Percentiles rank a stretch among this genome's conserved stretches.
phyloP scores from a whole-genome alignment of 2,113 vertebrate species.

The Camelus dromedarius region DNA sequence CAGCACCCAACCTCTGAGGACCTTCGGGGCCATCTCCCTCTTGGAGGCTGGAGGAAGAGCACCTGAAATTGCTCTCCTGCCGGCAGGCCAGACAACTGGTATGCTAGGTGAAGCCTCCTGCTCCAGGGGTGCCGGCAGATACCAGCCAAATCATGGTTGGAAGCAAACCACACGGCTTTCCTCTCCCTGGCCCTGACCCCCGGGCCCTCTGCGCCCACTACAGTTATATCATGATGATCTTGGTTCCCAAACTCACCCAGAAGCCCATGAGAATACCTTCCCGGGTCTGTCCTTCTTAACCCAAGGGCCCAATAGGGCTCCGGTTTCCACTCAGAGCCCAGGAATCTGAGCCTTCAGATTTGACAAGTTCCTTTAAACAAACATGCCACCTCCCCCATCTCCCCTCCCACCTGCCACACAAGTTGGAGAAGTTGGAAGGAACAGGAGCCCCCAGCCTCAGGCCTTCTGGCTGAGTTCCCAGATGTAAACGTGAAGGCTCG shows the following conservation, averaged over 20 bases:
- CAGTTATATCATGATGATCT: background rate
- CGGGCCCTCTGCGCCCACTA: no score
- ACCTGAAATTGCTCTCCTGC: background rate
- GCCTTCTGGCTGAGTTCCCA: background rate
- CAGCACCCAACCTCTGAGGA: background rate
- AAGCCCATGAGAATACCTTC: background rate
- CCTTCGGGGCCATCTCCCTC: background rate
- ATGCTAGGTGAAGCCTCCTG: background rate
- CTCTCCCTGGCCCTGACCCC: background rate
- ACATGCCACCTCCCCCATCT: background rate
- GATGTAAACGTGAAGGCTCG: rapidly evolving
- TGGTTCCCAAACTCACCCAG: background rate
- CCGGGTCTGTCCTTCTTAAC: background rate
- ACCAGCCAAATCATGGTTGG: background rate
- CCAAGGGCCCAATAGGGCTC: background rate
- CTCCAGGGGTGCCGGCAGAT: background rate
- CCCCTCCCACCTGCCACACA: background rate
- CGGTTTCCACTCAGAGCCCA: background rate
- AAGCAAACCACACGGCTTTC: background rate
- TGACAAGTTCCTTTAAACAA: background rate
- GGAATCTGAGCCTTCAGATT: background rate
- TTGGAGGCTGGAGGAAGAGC: background rate
- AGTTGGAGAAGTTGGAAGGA: background rate
- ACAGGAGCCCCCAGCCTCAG: background rate
- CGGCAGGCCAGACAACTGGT: background rate